Conservation (phyloP, 2,797 vertebrate genomes). For the Lithobates pipiens region DNA sequence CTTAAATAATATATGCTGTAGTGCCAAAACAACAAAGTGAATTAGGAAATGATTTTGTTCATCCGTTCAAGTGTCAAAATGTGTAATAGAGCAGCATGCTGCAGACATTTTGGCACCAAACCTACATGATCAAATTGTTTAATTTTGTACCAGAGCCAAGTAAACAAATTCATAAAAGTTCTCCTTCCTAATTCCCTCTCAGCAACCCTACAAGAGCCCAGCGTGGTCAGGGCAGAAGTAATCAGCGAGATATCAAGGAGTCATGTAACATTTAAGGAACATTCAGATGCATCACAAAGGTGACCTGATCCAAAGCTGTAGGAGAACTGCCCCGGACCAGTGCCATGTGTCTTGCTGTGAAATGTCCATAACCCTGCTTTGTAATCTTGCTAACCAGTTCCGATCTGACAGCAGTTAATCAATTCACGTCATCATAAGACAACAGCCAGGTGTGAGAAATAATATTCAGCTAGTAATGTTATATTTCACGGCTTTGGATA, state of each 20-base stretch:
- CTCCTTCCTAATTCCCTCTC: not conserved
- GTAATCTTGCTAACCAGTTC: not conserved
- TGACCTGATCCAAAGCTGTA: slow-evolving; percentile 14
- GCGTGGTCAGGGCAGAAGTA: not conserved
- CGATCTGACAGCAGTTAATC: slow-evolving; percentile 15
- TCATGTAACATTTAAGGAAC: slow-evolving; percentile 19
- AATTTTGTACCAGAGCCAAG: slow-evolving; percentile 12
- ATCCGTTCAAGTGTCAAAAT: slow-evolving; percentile 25
- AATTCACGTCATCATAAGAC: slow-evolving; percentile 19
- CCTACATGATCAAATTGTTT: slow-evolving; percentile 30
- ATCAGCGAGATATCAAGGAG: slow-evolving; percentile 18
- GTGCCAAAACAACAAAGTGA: not conserved
- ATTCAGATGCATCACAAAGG: not conserved
- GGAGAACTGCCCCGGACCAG: slow-evolving; percentile 2
- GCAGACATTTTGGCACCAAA: slow-evolving; percentile 17
- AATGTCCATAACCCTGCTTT: slow-evolving; percentile 1
- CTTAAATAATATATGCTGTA: not conserved
- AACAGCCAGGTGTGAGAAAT: slow-evolving; percentile 24
- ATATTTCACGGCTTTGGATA: not conserved
- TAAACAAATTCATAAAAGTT: slow-evolving; percentile 17
- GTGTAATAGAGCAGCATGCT: slow-evolving; percentile 3
- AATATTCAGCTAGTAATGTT: slow-evolving; percentile 31
- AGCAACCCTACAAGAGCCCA: not conserved
- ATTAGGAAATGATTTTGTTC: slow-evolving; percentile 6
- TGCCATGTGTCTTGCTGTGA: slow-evolving; percentile 23